phyloP scores from a whole-genome alignment of 2,888 invertebrate species.

The Malthinus flaveolus region DNA sequence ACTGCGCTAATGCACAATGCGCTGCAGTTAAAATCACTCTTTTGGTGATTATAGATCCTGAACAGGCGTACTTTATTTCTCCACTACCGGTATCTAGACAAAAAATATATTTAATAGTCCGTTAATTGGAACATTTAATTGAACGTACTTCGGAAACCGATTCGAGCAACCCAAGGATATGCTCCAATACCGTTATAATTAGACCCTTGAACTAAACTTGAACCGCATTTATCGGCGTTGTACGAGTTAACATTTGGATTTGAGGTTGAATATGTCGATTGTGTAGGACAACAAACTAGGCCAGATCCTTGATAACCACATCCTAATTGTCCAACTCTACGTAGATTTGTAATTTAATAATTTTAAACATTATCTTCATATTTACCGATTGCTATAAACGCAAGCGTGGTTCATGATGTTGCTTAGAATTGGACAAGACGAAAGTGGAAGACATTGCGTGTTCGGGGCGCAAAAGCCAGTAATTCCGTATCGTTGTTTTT shows the following conservation, averaged over 20 bases:
- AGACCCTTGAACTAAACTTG: constrained; percentile 67
- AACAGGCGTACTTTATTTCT: constrained; percentile 74
- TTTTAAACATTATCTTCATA: constrained; percentile 4
- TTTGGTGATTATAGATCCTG: constrained; percentile 69
- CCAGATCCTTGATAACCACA: constrained; percentile 62
- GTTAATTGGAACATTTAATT: background rate
- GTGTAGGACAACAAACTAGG: constrained; percentile 64
- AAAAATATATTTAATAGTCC: background rate
- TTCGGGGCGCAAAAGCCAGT: constrained; percentile 47
- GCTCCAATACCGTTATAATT: constrained; percentile 69
- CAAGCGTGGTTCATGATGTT: constrained; percentile 64
- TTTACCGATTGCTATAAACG: constrained; percentile 62
- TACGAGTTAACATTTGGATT: constrained; percentile 1
- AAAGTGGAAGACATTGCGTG: constrained; percentile 59
- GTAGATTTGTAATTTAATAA: constrained; percentile 21
- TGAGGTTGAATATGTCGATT: background rate
- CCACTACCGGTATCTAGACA: constrained; percentile 66
- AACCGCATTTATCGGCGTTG: constrained; percentile 63
- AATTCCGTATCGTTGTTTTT: constrained; percentile 13
- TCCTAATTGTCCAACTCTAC: constrained; percentile 60
- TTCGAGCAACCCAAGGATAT: constrained; percentile 75
- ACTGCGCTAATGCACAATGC: constrained; percentile 77
- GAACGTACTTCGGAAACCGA: constrained; percentile 72
- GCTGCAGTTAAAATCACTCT: constrained; percentile 73
- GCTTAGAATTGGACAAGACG: constrained; percentile 60